A percentile compares a stretch with the other conserved stretches of the same genome.
Evolutionary conservation across 2,888 invertebrate species (phyloP).

Genomic region (Alcis repandata): DNA sequence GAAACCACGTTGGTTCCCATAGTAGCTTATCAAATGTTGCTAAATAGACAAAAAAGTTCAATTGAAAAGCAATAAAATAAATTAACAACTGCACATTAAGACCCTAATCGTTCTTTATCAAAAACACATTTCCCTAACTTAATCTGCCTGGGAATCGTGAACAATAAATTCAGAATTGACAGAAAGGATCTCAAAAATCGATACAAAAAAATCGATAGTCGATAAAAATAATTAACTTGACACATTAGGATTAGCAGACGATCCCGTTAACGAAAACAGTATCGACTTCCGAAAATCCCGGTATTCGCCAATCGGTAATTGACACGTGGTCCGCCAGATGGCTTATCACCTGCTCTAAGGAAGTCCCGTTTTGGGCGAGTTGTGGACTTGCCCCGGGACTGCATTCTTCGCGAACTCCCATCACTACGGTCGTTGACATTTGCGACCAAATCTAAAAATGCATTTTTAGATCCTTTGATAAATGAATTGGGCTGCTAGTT

Average conservation of each 20-base stretch:
- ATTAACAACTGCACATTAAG: conserved; percentile 11
- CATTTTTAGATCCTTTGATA: no score
- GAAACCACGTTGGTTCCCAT: no score
- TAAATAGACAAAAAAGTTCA: neutral
- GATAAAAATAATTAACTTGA: conserved; percentile 31
- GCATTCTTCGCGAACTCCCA: conserved; percentile 75
- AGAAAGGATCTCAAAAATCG: conserved; percentile 8
- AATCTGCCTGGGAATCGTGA: neutral
- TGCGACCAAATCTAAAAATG: conserved; percentile 46
- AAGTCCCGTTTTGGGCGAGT: conserved; percentile 47
- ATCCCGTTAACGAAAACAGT: conserved; percentile 51
- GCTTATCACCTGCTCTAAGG: conserved; percentile 73
- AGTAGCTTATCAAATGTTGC: neutral
- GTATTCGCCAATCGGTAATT: conserved; percentile 69
- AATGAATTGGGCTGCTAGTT: no score
- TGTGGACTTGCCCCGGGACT: conserved; percentile 66
- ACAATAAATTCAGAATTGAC: conserved; percentile 26
- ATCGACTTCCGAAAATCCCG: conserved; percentile 61
- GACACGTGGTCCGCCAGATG: conserved; percentile 81
- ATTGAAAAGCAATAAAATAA: conserved; percentile 13
- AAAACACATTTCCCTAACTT: conserved; percentile 3
- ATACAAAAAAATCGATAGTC: conserved; percentile 17
- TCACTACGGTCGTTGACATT: conserved; percentile 72
- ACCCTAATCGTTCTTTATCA: neutral
- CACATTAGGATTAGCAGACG: conserved; percentile 43